phyloP scores from a whole-genome alignment of 2,113 vertebrate species.

The Potamarius usumacintae region DNA sequence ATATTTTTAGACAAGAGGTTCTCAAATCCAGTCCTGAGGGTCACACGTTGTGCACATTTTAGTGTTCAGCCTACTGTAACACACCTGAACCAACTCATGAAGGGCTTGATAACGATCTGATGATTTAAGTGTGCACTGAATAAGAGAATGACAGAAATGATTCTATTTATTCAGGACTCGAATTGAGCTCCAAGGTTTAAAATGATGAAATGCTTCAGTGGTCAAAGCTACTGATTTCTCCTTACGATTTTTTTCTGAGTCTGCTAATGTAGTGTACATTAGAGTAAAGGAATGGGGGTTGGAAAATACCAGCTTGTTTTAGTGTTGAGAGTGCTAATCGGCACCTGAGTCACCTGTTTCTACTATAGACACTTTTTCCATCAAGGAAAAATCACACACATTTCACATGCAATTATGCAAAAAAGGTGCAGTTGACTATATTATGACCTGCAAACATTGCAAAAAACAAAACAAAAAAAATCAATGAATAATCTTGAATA shows the following conservation, averaged over 20 bases:
- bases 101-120: neutral
- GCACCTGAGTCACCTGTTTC: neutral
- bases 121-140: neutral
- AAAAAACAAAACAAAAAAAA: neutral
- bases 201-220: neutral
- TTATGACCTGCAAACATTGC: neutral
- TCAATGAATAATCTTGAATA: neutral
- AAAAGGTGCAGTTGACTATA: neutral
- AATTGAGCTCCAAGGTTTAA: neutral
- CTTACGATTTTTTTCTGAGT: neutral
- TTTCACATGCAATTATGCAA: neutral
- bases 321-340: neutral
- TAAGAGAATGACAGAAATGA: neutral
- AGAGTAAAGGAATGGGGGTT: neutral
- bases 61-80: neutral
- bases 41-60: neutral
- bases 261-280: neutral
- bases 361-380: neutral
- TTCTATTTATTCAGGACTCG: neutral
- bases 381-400: neutral
- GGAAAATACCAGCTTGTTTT: neutral
- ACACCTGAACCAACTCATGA: neutral
- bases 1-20: neutral
- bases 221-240: neutral
- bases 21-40: neutral